Conservation (phyloP, 2,888 invertebrate species). For the Dryocosmus kuriphilus region DNA sequence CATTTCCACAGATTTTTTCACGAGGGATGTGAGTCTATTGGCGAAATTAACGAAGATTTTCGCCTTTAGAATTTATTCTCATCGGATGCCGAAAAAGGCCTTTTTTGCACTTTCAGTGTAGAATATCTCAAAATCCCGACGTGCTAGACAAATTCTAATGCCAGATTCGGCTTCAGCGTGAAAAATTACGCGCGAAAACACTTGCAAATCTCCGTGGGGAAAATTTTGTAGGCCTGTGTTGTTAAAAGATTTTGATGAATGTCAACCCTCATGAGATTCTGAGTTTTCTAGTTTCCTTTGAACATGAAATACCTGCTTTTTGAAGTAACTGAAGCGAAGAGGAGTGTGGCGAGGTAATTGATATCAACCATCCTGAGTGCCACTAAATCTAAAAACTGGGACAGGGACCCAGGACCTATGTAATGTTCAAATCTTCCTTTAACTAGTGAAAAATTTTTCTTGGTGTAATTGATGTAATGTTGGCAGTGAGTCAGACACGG, state of each 20-base stretch:
- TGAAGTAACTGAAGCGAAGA: slow-evolving; percentile 29
- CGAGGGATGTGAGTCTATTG: too few relatives aligned
- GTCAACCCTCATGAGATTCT: neutral
- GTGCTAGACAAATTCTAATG: too few relatives aligned
- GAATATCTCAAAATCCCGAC: too few relatives aligned
- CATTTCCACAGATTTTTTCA: too few relatives aligned
- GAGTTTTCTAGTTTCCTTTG: neutral
- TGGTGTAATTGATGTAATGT: slow-evolving; percentile 3
- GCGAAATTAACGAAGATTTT: too few relatives aligned
- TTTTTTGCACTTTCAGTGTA: too few relatives aligned
- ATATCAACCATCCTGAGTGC: slow-evolving; percentile 54
- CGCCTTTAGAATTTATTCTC: too few relatives aligned
- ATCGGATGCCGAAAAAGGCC: too few relatives aligned
- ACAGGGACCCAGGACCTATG: slow-evolving; percentile 45
- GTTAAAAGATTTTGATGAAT: neutral
- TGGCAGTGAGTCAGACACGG: slow-evolving; percentile 17
- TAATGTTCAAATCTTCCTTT: slow-evolving; percentile 45
- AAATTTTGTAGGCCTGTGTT: too few relatives aligned
- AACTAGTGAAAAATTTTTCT: slow-evolving; percentile 52
- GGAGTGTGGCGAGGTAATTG: slow-evolving; percentile 53
- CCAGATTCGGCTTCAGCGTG: too few relatives aligned
- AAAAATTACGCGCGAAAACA: too few relatives aligned
- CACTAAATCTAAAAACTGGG: slow-evolving; percentile 51
- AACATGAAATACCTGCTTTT: neutral
- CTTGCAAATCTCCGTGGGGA: too few relatives aligned